A percentile compares a stretch with the other conserved stretches of the same genome.
Conservation (phyloP, 1,140 invertebrate species). For the Physella acuta region DNA sequence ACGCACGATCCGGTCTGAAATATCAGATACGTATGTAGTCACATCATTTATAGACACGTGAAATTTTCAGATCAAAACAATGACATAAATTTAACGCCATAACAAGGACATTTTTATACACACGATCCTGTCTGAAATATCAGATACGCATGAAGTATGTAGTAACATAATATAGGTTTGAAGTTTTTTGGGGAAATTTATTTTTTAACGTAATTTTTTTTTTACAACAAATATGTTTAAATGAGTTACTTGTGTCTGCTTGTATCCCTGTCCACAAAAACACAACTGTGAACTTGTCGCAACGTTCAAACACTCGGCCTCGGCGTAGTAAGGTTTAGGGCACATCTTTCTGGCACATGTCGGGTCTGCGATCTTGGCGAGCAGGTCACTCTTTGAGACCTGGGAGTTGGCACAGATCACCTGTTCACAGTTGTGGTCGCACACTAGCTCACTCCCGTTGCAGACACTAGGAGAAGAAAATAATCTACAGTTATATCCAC, state of each 20-base stretch:
- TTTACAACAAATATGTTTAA: too few species aligned
- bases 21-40: background rate
- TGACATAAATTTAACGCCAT: too few species aligned
- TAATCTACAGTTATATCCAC: background rate
- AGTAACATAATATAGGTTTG: too few species aligned
- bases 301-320: slow-evolving; percentile 1
- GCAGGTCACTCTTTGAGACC: background rate
- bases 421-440: slow-evolving; percentile 6
- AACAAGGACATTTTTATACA: too few species aligned
- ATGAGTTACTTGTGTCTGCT: slow-evolving; percentile 15
- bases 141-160: too few species aligned
- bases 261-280: slow-evolving; percentile 10
- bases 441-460: background rate
- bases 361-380: background rate
- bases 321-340: slow-evolving; percentile 7
- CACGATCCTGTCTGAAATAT: too few species aligned
- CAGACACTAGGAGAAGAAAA: slow-evolving; percentile 4
- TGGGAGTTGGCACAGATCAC: slow-evolving; percentile 4
- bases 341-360: background rate
- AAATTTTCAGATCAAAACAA: too few species aligned
- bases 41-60: too few species aligned
- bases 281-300: background rate
- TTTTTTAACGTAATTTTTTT: too few species aligned
- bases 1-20: slow-evolving; percentile 3
- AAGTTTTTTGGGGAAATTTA: too few species aligned